Evolutionary conservation across 2,797 vertebrate genomes (phyloP), one percentile per base, ranked within the genome.

Genomic region (Cheirogaleus major): DNA sequence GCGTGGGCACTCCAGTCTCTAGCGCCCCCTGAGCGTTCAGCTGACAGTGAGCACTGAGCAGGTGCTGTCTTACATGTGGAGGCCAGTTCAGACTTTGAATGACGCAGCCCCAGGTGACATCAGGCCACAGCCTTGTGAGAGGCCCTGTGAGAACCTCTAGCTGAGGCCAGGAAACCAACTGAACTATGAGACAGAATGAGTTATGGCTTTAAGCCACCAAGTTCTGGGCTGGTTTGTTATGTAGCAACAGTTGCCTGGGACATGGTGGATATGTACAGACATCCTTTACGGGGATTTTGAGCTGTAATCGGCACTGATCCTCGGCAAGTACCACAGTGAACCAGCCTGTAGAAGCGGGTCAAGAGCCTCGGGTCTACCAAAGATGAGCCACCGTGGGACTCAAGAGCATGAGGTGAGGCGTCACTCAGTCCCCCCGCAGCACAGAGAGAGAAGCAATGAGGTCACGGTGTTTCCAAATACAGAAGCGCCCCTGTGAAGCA

Each of bases 381-480:
- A 45, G 35, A 41, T 2, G 3, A 35, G 7, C 43, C 6, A 15
- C 2, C 0, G 52, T 22, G 6, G 10, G 35, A 13, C 73, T 70
- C 1, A 0, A 38, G 79, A 43, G 25, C 7, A 41, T n/a, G 50
- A 23, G 9, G 7, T 27, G n/a, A 27, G 20, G 13, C 0, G 0
- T n/a, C 83, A 27, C 18, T 27, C 5, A 30, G 35, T 9, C 5
- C 13, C 10, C 38, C 5, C 3, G 30, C 0, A 9, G 35, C 14
- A 7, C 69, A 69, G 35, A 18, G 57, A 35, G 32, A 11, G 23
- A 59, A 35, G 15, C 2, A 17, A 32, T 13, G n/a, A 48, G 4
- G 35, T 15, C 2, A 0, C 27, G 48, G 20, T 2, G 9, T 38
- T 82, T 67, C n/a, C 78, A 73, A 38, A 50, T 22, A 22, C 17